A percentile compares a stretch with the other conserved stretches of the same genome.
phyloP scores from a whole-genome alignment of 1,140 invertebrate species.

The Tetranychus urticae region DNA sequence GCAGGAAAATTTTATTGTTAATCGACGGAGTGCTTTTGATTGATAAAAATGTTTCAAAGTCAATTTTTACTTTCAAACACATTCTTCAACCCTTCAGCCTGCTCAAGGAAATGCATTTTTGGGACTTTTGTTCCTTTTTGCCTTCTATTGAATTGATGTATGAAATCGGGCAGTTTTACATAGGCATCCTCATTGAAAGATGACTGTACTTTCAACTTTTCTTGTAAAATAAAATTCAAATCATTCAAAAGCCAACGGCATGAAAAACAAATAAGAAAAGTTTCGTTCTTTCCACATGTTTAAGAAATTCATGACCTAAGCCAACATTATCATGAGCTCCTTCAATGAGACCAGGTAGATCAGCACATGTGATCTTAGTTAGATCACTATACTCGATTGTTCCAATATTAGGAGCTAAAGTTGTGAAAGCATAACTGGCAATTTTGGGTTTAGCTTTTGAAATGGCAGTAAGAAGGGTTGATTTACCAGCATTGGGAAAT shows the following conservation, averaged over 20 bases:
- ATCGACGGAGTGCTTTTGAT: too few species aligned
- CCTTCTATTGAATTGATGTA: slow-evolving; percentile 55
- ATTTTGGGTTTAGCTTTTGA: slow-evolving; percentile 69
- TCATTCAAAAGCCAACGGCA: slow-evolving; percentile 1
- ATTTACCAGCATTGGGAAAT: slow-evolving; percentile 81
- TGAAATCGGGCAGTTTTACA: slow-evolving; percentile 57
- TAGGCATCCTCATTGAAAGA: slow-evolving; percentile 74
- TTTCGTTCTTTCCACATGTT: slow-evolving; percentile 75
- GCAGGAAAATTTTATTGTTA: too few species aligned
- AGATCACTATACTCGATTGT: slow-evolving; percentile 31
- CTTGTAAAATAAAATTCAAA: slow-evolving; percentile 29
- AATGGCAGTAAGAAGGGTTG: slow-evolving; percentile 50
- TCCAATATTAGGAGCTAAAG: slow-evolving; percentile 23
- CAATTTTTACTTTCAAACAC: too few species aligned
- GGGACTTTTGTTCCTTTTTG: slow-evolving; percentile 70
- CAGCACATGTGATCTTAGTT: slow-evolving; percentile 51
- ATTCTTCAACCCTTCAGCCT: too few species aligned
- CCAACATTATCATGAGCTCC: slow-evolving; percentile 63
- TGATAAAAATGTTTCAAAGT: too few species aligned
- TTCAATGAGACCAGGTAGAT: slow-evolving; percentile 83
- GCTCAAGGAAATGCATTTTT: neutral
- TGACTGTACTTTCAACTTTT: slow-evolving; percentile 44
- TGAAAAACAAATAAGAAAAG: slow-evolving; percentile 66
- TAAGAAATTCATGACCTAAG: slow-evolving; percentile 35
- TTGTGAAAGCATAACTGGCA: slow-evolving; percentile 55